phyloP scores from a whole-genome alignment of 2,797 vertebrate genomes.

The Spondyliosoma cantharus region DNA sequence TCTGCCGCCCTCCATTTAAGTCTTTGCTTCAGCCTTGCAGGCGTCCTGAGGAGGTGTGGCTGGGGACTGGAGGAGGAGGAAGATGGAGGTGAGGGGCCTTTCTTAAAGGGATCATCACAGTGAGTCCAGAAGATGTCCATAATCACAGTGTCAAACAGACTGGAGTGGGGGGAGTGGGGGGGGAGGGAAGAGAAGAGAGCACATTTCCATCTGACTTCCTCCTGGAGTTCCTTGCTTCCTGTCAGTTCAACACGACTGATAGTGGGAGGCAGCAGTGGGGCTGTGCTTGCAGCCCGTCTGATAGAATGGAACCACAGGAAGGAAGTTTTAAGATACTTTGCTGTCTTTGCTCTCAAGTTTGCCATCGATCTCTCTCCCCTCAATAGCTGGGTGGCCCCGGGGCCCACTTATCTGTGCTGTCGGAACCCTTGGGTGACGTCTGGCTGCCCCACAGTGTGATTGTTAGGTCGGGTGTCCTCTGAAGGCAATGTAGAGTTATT shows the following conservation, averaged over 20 bases:
- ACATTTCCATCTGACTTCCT: constrained; percentile 53
- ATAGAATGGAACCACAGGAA: constrained; percentile 61
- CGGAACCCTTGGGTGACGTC: constrained; percentile 96
- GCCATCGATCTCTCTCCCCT: constrained; percentile 45
- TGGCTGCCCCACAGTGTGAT: constrained; percentile 92
- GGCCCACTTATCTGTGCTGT: constrained; percentile 92
- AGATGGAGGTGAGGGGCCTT: constrained; percentile 81
- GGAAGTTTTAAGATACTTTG: constrained; percentile 47
- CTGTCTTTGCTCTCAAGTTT: constrained; percentile 49
- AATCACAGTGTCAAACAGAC: constrained; percentile 85
- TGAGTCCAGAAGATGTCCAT: constrained; percentile 86
- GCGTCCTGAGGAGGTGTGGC: constrained; percentile 68
- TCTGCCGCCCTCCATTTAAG: constrained; percentile 46
- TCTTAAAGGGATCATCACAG: constrained; percentile 89
- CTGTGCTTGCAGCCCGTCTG: constrained; percentile 35
- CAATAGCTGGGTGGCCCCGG: constrained; percentile 44
- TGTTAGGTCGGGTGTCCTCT: constrained; percentile 91
- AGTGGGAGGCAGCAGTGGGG: constrained; percentile 45
- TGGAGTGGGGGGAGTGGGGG: too few relatives aligned
- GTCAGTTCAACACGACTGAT: constrained; percentile 42
- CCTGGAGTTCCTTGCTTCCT: constrained; percentile 50
- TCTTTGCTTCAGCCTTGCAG: constrained; percentile 59
- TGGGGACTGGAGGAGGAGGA: constrained; percentile 77
- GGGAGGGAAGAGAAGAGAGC: constrained; percentile 58
- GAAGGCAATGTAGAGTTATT: constrained; percentile 82